Evolutionary conservation across 2,113 vertebrate genomes (phyloP).

Genomic region (Fregata magnificens): DNA sequence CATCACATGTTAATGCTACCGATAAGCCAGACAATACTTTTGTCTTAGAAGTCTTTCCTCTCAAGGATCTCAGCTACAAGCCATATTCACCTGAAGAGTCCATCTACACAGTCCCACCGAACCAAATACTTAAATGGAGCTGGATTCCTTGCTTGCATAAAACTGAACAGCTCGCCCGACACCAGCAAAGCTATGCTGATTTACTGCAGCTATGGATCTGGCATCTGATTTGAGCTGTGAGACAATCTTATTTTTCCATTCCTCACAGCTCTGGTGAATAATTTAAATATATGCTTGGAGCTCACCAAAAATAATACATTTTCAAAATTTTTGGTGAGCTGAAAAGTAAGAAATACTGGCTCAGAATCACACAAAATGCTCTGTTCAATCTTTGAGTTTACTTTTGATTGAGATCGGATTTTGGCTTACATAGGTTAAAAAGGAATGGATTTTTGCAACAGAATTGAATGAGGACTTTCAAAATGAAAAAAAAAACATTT

Average conservation of each 20-base stretch:
- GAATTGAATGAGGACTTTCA: not conserved
- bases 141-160: not conserved
- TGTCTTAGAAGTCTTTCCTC: not conserved
- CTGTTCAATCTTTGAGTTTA: not conserved
- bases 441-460: not conserved
- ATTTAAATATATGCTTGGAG: conserved; percentile 9
- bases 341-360: not conserved
- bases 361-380: not conserved
- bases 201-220: conserved; percentile 38
- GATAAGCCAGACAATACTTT: not conserved
- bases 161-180: not conserved
- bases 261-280: conserved; percentile 15
- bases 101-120: not conserved
- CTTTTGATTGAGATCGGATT: not conserved
- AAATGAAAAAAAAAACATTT: not conserved
- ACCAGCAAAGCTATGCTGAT: not conserved
- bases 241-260: conserved; percentile 33
- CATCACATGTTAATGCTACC: not conserved
- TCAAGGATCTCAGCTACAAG: not conserved
- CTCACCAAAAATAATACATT: conserved; percentile 30
- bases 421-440: not conserved
- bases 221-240: not conserved
- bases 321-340: conserved; percentile 21
- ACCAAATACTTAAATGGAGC: not conserved
- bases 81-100: not conserved